Base-by-base conservation (phyloP, 2,888 invertebrate species). In the Cephus sareptanus region DNA sequence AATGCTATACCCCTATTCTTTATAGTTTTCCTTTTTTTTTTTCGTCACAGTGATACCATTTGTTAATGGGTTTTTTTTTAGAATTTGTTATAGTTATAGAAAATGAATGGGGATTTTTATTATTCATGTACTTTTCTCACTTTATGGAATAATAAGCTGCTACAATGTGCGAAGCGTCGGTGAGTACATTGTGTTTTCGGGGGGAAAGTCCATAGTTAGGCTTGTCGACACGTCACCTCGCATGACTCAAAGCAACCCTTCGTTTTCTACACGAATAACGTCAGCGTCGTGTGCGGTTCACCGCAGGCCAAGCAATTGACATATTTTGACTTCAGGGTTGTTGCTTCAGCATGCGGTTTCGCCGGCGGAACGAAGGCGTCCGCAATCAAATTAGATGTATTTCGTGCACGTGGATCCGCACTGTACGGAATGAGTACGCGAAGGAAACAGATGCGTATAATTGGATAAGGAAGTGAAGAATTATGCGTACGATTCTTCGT, bases 201-300 rank as follows among this genome's bases (percentile, higher is more conserved):
- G 70, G 71, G n/a, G 9, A 34, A 31, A 71, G 71, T 70, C 77
- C 77, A 31, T 73, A 73, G 83, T 85, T 84, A 83, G 83, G 80
- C 84, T 83, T 87, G 90, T 89, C 87, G 89, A 87, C 90, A 88
- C 90, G 90, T 91, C 88, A 90, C 84, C 86, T 89, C 83, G 89
- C 89, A 89, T 89, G 90, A 89, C 87, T 87, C 84, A 81, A 82
- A 83, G 83, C 83, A 83, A 83, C 84, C 84, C 85, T 80, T 80
- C 75, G 73, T 81, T 80, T 75, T 74, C 73, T 56, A 79, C 34
- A 74, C 73, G 35, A 75, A 75, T 79, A 81, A 79, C 78, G 80
- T 76, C 76, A 77, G 31, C 69, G 70, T 76, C 77, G 40, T 76
- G 15, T 84, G 90, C 85, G 90, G 90, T 89, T 84, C 82, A 89